Conservation (phyloP, 2,113 vertebrate species). For the Motacilla tschutschensis region DNA sequence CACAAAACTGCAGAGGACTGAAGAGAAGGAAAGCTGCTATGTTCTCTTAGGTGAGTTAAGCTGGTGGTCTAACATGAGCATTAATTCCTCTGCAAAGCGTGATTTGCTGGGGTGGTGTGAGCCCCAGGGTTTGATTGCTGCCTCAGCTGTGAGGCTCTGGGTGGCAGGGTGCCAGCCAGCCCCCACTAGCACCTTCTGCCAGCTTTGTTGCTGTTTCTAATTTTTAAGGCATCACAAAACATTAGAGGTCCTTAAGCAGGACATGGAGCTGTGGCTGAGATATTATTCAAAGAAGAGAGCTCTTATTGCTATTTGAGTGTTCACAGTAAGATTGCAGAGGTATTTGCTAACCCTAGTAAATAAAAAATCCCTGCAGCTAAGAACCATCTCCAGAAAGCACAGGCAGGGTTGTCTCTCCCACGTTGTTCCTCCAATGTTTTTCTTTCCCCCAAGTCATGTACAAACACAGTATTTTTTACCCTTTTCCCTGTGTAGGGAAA, state of each 20-base stretch:
- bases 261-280: not conserved
- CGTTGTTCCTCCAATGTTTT: rapidly evolving
- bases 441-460: not conserved
- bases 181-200: not conserved
- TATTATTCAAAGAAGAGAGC: not conserved
- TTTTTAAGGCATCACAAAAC: not conserved
- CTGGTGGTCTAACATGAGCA: not conserved
- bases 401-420: not conserved
- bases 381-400: not conserved
- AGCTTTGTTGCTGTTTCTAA: not conserved
- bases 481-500: not conserved
- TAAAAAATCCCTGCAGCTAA: not conserved
- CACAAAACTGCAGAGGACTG: not conserved
- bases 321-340: not conserved
- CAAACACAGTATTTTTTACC: not conserved
- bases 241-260: not conserved
- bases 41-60: not conserved
- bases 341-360: not conserved
- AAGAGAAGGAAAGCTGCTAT: not conserved
- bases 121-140: not conserved
- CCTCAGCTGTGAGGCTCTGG: not conserved
- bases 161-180: not conserved
- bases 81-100: not conserved
- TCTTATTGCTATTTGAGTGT: not conserved
- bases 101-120: not conserved